Base-by-base conservation (phyloP, 2,113 vertebrate species). In the Calyptommatus sinebrachiatus region DNA sequence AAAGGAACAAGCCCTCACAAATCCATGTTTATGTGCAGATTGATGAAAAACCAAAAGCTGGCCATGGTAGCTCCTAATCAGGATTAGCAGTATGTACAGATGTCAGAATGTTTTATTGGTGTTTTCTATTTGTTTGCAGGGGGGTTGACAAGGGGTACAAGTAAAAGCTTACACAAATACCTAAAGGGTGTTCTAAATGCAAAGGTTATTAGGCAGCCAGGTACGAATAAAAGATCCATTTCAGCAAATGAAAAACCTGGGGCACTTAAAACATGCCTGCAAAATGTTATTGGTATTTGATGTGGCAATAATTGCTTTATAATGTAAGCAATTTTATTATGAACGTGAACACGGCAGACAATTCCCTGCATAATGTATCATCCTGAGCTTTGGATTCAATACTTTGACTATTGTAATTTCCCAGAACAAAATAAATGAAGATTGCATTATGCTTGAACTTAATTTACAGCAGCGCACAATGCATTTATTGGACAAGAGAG, bases 161-260 rank as follows among this genome's bases (percentile, higher is more conserved):
- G 84, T 0, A 74, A 62, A 73, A 57, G 63, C 9, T 53, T 85
- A 70, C 50, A 76, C 62, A 79, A 45, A 70, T 71, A 41, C 77
- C 69, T 78, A 3, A 0, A 8, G 48, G 67, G 70, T 50, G 76
- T 73, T 86, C 86, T 77, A 90, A 88, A 81, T 0, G 0, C 53
- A 69, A 20, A 63, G 8, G 12, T 72, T 82, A 87, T 77, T 78
- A 84, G 50, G 76, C 82, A 86, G 87, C 70, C 6, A 87, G 62
- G 82, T 83, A 69, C 83, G 71, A 70, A 89, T 89, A 85, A 89
- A 87, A 85, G 68, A 62, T 85, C 80, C 73, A 84, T 78, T 80
- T 76, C 79, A 28, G 48, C 83, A 83, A 90, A 88, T 57, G 57
- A 61, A 82, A 80, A 79, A 79, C 72, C 76, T 26, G 1, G 2